phyloP scores from a whole-genome alignment of 2,113 vertebrate species.

The Ptilonorhynchus violaceus region DNA sequence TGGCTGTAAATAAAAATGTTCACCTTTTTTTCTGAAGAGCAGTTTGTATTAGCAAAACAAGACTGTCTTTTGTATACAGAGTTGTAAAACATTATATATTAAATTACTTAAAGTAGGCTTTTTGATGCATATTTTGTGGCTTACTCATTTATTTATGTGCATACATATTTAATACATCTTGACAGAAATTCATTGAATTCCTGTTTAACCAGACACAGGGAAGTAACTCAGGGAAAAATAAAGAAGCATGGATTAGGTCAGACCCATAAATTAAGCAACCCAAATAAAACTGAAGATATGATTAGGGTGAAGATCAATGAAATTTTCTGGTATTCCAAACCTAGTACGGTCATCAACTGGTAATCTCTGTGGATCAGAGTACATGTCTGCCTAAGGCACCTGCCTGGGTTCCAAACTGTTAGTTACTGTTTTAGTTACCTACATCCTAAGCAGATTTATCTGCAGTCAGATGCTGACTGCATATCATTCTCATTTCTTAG shows the following conservation, averaged over 20 bases:
- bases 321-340: not conserved
- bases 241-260: not conserved
- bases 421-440: not conserved
- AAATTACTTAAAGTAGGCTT: not conserved
- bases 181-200: not conserved
- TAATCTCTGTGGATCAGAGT: not conserved
- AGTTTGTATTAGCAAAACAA: not conserved
- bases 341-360: not conserved
- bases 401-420: not conserved
- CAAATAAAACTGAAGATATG: not conserved
- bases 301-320: not conserved
- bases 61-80: not conserved
- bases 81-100: not conserved
- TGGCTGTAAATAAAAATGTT: not conserved
- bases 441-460: not conserved
- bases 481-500: not conserved
- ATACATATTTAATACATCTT: not conserved
- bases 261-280: not conserved
- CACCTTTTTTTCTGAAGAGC: not conserved
- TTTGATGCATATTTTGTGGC: not conserved
- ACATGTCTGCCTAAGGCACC: not conserved
- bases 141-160: not conserved
- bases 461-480: not conserved
- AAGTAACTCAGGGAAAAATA: not conserved
- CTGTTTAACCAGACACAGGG: not conserved